Evolutionary conservation across 2,888 invertebrate genomes (phyloP), one percentile per base, ranked within the genome.

Genomic region (Drosophila affinis): DNA sequence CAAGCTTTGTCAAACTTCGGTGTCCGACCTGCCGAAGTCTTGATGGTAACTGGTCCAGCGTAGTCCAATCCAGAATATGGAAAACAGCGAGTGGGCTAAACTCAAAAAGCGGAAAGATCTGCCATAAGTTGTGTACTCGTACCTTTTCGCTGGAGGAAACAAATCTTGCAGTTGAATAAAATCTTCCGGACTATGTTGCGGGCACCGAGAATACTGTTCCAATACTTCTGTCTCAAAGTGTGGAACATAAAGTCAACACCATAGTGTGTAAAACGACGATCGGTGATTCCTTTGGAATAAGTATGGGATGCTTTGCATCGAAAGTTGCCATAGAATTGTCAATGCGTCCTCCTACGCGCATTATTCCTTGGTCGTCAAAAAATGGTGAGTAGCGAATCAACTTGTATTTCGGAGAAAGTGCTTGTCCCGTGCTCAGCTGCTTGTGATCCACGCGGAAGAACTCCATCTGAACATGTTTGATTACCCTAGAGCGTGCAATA

Each of bases 151-250:
- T 52, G 29, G 12, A 51, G 39, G 17, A 59, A 51, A 9, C 29
- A 59, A 44, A n/a, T 44, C 44, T 27, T 51, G 44, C 44, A 49
- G 18, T 21, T 53, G 34, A 34, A 53, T 52, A 32, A 10, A 17
- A 51, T 17, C 9, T 9, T 9, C 9, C 29, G 29, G 9, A 29
- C 29, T 29, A 29, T 29, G 29, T 29, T 9, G 1, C 3, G 29
- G 29, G 29, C 29, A 9, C 29, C 29, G 9, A 29, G 29, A 9
- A 29, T 29, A 21, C 21, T 21, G 21, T 21, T 21, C 29, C 29
- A 2, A 29, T 29, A 29, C 29, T 29, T 29, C 27, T 27, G 27
- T 27, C 6, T 27, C 27, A 27, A 27, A 6, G 6, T 6, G 27
- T 27, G 27, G 27, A 27, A 27, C 1, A 27, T 27, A 27, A 27